phyloP scores from a whole-genome alignment of 2,113 vertebrate species.

The Ariopsis seemanni region DNA sequence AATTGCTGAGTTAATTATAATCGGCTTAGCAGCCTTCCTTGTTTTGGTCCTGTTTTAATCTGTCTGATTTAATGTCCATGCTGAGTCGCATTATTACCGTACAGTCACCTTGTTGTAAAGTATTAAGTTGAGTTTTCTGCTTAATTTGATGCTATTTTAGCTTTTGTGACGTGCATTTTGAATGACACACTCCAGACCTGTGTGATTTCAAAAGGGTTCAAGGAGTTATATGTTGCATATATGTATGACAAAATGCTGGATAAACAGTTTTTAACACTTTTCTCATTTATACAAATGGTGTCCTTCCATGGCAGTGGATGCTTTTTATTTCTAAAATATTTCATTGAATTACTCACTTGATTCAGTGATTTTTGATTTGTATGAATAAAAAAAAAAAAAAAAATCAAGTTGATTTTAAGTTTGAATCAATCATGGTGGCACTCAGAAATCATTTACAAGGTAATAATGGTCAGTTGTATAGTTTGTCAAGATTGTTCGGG shows the following conservation, averaged over 20 bases:
- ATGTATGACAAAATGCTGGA: not conserved
- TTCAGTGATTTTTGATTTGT: not conserved
- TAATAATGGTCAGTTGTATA: not conserved
- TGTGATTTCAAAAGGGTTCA: not conserved
- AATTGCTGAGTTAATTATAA: not conserved
- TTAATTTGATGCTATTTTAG: not conserved
- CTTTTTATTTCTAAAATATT: not conserved
- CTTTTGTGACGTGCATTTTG: not conserved
- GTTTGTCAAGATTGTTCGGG: not conserved
- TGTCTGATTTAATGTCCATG: not conserved
- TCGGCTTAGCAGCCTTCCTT: not conserved
- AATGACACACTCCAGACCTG: not conserved
- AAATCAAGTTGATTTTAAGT: no score
- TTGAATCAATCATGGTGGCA: not conserved
- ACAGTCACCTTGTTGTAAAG: not conserved
- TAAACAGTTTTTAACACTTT: not conserved
- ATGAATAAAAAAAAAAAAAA: not conserved
- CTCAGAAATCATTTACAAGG: not conserved
- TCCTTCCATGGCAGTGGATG: not conserved
- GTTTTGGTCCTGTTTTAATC: slow-evolving; percentile 4
- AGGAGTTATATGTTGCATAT: not conserved
- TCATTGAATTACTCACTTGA: not conserved
- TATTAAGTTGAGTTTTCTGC: not conserved
- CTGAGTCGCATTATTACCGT: not conserved
- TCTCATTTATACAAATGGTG: not conserved